phyloP scores from a whole-genome alignment of 1,140 invertebrate genomes.

The Mylabris phalerata region DNA sequence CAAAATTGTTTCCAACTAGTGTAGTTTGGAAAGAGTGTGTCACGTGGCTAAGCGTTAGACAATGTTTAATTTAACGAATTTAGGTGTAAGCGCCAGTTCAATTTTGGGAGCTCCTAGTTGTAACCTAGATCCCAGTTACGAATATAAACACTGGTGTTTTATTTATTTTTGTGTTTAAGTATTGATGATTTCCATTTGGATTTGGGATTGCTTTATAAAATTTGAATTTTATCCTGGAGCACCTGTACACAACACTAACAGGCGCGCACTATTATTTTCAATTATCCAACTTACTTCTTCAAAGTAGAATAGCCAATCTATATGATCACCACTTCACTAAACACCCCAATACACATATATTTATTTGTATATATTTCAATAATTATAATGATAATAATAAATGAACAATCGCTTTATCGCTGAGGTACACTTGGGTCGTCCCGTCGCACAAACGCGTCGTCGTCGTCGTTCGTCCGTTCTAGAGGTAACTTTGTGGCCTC shows the following conservation, averaged over 20 bases:
- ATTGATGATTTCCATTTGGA: neutral
- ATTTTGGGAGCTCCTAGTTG: neutral
- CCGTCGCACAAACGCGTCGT: slow-evolving; percentile 39
- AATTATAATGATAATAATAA: too few relatives aligned
- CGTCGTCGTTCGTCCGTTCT: slow-evolving; percentile 41
- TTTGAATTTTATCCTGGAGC: slow-evolving; percentile 12
- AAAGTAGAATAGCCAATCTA: slow-evolving; percentile 14
- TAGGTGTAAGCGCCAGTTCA: slow-evolving; percentile 1
- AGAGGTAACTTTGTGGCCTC: slow-evolving; percentile 41
- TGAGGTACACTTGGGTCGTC: slow-evolving; percentile 33
- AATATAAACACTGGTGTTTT: neutral
- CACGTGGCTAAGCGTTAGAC: slow-evolving; percentile 4
- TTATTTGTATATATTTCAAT: neutral
- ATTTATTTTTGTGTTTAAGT: neutral
- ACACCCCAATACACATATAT: slow-evolving; percentile 14
- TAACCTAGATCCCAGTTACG: slow-evolving; percentile 4
- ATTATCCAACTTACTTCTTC: slow-evolving; percentile 34
- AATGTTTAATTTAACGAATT: slow-evolving; percentile 3
- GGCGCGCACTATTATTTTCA: slow-evolving; percentile 5
- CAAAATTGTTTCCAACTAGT: too few relatives aligned
- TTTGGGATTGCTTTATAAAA: too few relatives aligned
- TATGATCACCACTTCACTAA: slow-evolving; percentile 32
- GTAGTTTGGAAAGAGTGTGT: neutral
- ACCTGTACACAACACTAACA: slow-evolving; percentile 25
- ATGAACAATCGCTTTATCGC: slow-evolving; percentile 22